Percentiles rank a stretch among this genome's conserved stretches.
These are phyloP conservation scores for Sminthurides bifidus DNA, from an alignment of 1,140 invertebrate species.

Conservation along the genomic window DNA sequence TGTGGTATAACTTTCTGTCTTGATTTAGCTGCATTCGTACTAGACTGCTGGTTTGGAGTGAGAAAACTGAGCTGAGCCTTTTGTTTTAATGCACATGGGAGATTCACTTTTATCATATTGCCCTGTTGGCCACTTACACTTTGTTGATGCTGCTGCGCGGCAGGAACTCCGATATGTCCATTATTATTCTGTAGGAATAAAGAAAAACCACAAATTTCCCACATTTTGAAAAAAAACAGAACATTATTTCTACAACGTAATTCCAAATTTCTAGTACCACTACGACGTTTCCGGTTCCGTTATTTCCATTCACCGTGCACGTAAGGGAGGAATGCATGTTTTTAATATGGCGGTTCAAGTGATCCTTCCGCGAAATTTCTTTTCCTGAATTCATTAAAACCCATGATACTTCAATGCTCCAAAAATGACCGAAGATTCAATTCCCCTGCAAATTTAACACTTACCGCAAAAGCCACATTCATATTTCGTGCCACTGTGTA, in stretches of 20 bases:
- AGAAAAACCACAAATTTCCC: too few species aligned
- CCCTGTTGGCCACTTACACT: not conserved
- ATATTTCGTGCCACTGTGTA: constrained; percentile 20
- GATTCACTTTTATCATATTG: constrained; percentile 16
- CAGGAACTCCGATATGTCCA: not conserved
- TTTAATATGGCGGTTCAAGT: constrained; percentile 29
- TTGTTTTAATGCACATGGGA: constrained; percentile 16
- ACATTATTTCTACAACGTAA: not conserved
- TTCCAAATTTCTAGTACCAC: too few species aligned
- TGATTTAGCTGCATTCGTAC: not conserved
- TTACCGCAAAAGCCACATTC: constrained; percentile 28
- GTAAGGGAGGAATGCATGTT: constrained; percentile 20
- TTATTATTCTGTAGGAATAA: too few species aligned
- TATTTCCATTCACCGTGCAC: not conserved
- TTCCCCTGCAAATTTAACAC: too few species aligned
- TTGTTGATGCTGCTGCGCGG: not conserved
- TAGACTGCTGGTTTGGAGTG: constrained; percentile 8
- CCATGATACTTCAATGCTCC: not conserved
- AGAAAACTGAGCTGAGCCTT: constrained; percentile 21
- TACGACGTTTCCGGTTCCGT: not conserved
- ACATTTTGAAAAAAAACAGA: not conserved
- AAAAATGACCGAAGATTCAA: not conserved
- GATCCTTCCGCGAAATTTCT: constrained; percentile 28
- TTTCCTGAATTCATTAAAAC: not conserved
- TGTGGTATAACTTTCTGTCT: not conserved